Evolutionary conservation across 1,140 invertebrate genomes (phyloP).

Genomic region (Cydia strobilella): DNA sequence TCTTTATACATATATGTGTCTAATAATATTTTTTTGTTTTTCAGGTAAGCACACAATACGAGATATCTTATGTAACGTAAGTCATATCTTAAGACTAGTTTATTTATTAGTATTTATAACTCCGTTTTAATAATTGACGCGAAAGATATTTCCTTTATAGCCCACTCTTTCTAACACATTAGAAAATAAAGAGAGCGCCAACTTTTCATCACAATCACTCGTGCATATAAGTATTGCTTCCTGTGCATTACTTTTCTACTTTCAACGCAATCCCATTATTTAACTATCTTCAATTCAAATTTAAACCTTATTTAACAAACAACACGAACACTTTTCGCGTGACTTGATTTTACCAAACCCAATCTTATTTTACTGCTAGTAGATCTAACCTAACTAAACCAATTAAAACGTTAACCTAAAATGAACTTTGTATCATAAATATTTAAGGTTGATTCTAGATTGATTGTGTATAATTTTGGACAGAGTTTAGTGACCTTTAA

Average conservation of each 20-base stretch:
- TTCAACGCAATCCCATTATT: conserved; percentile 2
- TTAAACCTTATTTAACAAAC: background rate
- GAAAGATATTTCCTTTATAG: background rate
- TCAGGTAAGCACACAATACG: too few relatives aligned
- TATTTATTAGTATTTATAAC: too few relatives aligned
- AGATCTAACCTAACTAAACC: background rate
- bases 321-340: background rate
- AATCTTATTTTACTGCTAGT: background rate
- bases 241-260: conserved; percentile 6
- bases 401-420: background rate
- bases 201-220: conserved; percentile 17
- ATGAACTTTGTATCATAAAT: background rate
- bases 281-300: background rate
- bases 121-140: background rate
- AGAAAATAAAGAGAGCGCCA: background rate
- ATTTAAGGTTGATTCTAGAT: background rate
- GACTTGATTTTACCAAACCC: background rate
- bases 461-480: background rate
- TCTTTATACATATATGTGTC: too few relatives aligned
- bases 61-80: too few relatives aligned
- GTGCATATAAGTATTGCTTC: conserved; percentile 22
- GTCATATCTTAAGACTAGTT: too few relatives aligned
- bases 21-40: too few relatives aligned
- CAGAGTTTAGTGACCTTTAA: conserved; percentile 12
- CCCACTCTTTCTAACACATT: background rate